Conservation (phyloP, 2,888 invertebrate species). For the Rhaphigaster nebulosa region DNA sequence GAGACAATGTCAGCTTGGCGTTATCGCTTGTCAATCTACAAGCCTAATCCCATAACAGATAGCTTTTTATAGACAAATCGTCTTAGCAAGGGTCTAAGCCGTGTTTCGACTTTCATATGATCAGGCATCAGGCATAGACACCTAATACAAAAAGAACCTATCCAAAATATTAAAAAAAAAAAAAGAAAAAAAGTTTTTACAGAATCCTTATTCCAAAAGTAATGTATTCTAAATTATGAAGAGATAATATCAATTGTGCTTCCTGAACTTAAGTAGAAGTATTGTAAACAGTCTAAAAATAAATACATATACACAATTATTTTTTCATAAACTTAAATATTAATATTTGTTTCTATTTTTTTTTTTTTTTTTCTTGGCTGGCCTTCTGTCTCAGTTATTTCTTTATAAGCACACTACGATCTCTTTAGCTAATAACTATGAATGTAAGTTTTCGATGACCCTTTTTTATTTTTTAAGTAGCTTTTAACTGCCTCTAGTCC, state of each 20-base stretch:
- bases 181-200: not conserved
- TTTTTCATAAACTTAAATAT: no score
- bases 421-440: no score
- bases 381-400: no score
- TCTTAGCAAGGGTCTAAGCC: not conserved
- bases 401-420: no score
- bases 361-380: no score
- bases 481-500: no score
- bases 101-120: conserved; percentile 14
- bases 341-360: no score
- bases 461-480: no score
- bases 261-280: not conserved
- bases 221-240: not conserved
- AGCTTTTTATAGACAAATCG: conserved; percentile 32
- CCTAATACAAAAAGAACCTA: not conserved
- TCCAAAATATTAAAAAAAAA: not conserved
- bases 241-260: not conserved
- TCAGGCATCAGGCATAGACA: not conserved
- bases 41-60: conserved; percentile 54
- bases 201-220: not conserved
- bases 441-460: no score
- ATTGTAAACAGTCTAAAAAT: no score
- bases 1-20: conserved; percentile 34
- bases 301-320: no score
- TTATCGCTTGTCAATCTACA: conserved; percentile 55